Evolutionary conservation across 2,888 invertebrate species (phyloP).

Genomic region (Dastarcus helophoroides): DNA sequence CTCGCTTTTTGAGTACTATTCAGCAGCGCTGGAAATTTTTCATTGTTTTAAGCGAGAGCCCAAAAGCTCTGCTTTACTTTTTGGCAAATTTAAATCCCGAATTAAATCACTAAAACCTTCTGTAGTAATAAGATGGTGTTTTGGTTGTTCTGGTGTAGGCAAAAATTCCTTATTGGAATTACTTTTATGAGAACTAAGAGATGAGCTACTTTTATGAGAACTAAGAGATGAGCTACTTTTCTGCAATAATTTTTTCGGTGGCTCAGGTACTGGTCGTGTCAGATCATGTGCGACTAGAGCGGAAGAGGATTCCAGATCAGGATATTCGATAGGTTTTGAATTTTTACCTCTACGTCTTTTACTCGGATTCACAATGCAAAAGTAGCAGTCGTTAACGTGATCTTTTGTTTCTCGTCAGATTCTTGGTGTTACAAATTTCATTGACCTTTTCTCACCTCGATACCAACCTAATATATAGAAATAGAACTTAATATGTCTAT

Average conservation of each 20-base stretch:
- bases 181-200: no score
- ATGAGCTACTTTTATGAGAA: slow-evolving; percentile 7
- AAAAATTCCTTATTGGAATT: no score
- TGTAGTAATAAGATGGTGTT: slow-evolving; percentile 11
- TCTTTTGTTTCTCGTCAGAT: slow-evolving; percentile 23
- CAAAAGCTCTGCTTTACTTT: slow-evolving; percentile 16
- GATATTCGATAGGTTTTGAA: slow-evolving; percentile 12
- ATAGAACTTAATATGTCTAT: slow-evolving; percentile 9
- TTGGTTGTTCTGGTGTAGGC: slow-evolving; percentile 10
- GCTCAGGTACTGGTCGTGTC: slow-evolving; percentile 6
- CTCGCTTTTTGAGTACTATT: no score
- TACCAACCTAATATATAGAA: slow-evolving; percentile 9
- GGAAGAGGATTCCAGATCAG: slow-evolving; percentile 10
- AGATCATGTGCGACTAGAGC: slow-evolving; percentile 7
- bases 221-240: slow-evolving; percentile 7
- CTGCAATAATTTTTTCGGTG: slow-evolving; percentile 6
- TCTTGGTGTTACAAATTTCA: slow-evolving; percentile 22
- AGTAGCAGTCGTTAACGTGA: slow-evolving; percentile 25
- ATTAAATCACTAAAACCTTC: slow-evolving; percentile 17
- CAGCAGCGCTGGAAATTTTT: no score
- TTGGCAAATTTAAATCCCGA: slow-evolving; percentile 16
- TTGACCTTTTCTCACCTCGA: slow-evolving; percentile 12
- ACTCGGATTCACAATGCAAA: slow-evolving; percentile 18
- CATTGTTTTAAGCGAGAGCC: slow-evolving; percentile 14
- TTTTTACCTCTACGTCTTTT: slow-evolving; percentile 12